Conservation (phyloP, 2,797 vertebrate genomes). For the Eremophila alpestris region DNA sequence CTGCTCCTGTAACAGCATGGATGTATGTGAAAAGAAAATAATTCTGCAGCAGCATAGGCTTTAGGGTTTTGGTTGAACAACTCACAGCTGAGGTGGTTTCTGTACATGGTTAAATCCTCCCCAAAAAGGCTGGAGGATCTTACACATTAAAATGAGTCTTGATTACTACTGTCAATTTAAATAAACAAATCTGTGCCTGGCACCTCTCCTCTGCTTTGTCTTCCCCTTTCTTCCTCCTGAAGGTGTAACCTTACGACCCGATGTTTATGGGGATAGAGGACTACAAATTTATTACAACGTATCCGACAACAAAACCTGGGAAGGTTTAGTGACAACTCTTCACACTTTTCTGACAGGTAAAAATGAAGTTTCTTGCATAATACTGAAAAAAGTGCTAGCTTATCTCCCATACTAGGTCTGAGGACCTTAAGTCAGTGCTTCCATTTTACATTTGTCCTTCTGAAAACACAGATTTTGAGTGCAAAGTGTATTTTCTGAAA, state of each 20-base stretch:
- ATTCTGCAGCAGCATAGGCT: not conserved
- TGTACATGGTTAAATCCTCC: not conserved
- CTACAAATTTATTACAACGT: constrained; percentile 84
- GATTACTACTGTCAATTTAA: not conserved
- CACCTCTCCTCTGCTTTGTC: not conserved
- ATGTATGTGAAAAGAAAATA: not conserved
- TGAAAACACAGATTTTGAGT: not conserved
- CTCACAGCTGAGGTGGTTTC: not conserved
- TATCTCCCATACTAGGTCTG: not conserved
- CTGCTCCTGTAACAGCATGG: not conserved
- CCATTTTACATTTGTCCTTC: not conserved
- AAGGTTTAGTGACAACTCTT: constrained; percentile 74
- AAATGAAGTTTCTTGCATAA: not conserved
- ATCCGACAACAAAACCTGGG: constrained; percentile 79
- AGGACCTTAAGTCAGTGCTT: not conserved
- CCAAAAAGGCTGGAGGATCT: not conserved
- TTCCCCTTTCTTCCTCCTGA: not conserved
- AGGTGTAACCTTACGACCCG: constrained; percentile 89
- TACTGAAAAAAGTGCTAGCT: not conserved
- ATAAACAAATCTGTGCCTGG: not conserved
- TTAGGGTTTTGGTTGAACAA: not conserved
- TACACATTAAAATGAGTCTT: not conserved
- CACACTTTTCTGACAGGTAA: constrained; percentile 81
- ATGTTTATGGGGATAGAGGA: constrained; percentile 81
- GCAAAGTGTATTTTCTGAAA: not conserved